Base-by-base conservation (phyloP, 1,140 invertebrate genomes). In the Drosophila asahinai region DNA sequence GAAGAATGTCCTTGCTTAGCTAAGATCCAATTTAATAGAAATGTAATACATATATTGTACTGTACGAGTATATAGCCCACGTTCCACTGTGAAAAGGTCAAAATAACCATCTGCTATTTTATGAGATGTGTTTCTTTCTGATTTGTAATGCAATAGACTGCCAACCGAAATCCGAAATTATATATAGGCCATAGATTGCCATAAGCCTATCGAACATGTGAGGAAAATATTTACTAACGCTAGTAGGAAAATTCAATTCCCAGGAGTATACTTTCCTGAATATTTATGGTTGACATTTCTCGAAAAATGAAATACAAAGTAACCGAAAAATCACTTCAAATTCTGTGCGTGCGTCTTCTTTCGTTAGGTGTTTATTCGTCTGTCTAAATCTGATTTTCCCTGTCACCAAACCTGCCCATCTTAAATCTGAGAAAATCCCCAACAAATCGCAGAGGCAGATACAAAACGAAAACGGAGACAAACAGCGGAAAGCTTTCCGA, bases 401-500 rank as follows among this genome's bases (percentile, higher is more conserved):
- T 72, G 67, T 73, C 68, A 47, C 43, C 70, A 60, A 71, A 49
- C 57, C 45, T 49, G n/a, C 14, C 33, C 22, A 27, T 42, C 17
- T 45, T 25, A 68, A 71, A 47, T 71, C 67, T 38, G 30, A n/a
- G 62, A 66, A 68, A 67, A 66, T 62, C 57, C 57, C n/a, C 33
- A 19, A 25, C 38, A 67, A 67, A 67, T 30, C 17, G 5, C 17
- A 49, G 9, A 59, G 19, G 9, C 25, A 59, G 48, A 68, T 30
- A 30, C 6, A 38, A n/a, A 49, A 36, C 36, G 33, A 49, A 27
- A 57, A 17, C 7, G 36, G 5, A 42, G 42, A 48, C 33, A 48
- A 70, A 42, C 36, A 60, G 54, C 30, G 67, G 22, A 73, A 72
- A 72, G 70, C 67, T 73, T 73, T 73, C 55, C 45, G 25, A 59